Conservation (phyloP, 2,797 vertebrate genomes). For the Passerculus sandwichensis region DNA sequence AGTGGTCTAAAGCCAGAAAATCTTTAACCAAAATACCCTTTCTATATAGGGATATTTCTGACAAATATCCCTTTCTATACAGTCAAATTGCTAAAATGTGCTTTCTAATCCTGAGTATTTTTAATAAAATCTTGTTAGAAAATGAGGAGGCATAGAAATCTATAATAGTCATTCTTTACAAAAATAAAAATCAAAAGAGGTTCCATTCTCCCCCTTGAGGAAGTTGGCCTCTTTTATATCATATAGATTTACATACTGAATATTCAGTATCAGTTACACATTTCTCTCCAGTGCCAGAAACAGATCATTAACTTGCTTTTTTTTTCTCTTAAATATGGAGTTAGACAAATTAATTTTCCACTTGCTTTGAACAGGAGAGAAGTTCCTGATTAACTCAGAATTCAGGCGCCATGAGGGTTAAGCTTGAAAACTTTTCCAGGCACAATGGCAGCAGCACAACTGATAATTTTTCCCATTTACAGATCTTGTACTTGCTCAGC, state of each 20-base stretch:
- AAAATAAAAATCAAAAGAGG: neutral
- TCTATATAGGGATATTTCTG: too few relatives aligned
- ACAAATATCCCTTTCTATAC: neutral
- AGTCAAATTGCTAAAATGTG: neutral
- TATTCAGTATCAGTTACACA: neutral
- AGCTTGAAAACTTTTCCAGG: neutral
- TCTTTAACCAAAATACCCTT: neutral
- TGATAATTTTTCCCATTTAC: neutral
- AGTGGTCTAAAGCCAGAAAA: neutral
- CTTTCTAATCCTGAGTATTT: neutral
- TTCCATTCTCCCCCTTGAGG: neutral
- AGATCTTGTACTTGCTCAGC: neutral
- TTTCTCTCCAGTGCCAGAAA: neutral
- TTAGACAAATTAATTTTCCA: neutral
- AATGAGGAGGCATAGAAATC: neutral
- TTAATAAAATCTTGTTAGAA: neutral
- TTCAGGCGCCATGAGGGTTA: neutral
- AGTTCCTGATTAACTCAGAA: neutral
- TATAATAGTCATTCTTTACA: neutral
- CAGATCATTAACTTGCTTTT: neutral
- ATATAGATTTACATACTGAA: neutral
- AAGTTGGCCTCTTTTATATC: neutral
- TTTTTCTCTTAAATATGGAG: neutral
- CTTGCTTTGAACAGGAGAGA: neutral
- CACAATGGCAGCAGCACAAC: accelerated